Conservation (phyloP, 2,888 invertebrate species). For the Limenitis camilla region DNA sequence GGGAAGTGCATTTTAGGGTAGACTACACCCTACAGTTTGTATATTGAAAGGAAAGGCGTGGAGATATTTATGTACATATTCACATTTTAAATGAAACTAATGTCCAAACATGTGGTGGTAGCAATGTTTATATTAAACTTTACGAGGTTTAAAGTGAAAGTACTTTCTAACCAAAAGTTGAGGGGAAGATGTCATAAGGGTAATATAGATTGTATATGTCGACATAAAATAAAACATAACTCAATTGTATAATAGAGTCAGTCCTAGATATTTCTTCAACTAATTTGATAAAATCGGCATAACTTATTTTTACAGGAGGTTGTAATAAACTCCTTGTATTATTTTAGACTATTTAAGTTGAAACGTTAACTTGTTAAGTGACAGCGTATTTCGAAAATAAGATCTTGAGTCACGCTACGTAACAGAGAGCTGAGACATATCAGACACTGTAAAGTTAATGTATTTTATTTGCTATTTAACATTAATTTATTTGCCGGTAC, state of each 20-base stretch:
- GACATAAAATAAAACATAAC: too few species aligned
- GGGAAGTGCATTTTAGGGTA: constrained; percentile 35
- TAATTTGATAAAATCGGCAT: too few species aligned
- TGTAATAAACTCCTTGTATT: neutral
- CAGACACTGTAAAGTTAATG: constrained; percentile 4
- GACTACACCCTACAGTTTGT: neutral
- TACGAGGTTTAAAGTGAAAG: neutral
- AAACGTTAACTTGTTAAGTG: constrained; percentile 3
- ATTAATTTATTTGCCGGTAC: too few species aligned
- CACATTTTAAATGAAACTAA: neutral
- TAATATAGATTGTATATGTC: too few species aligned
- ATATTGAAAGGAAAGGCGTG: constrained; percentile 1
- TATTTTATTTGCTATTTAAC: neutral
- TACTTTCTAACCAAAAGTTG: neutral
- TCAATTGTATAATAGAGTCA: too few species aligned
- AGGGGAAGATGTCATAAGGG: neutral
- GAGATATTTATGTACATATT: constrained; percentile 2
- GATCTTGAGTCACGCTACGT: constrained; percentile 16
- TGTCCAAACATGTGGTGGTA: constrained; percentile 3
- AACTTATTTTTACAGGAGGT: too few species aligned
- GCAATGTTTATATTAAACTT: neutral
- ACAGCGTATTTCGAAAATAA: constrained; percentile 12
- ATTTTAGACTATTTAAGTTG: constrained; percentile 5
- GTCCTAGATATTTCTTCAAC: too few species aligned
- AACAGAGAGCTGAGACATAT: constrained; percentile 6